Base-by-base conservation (phyloP, 2,797 vertebrate genomes). In the Hydrolagus colliei region DNA sequence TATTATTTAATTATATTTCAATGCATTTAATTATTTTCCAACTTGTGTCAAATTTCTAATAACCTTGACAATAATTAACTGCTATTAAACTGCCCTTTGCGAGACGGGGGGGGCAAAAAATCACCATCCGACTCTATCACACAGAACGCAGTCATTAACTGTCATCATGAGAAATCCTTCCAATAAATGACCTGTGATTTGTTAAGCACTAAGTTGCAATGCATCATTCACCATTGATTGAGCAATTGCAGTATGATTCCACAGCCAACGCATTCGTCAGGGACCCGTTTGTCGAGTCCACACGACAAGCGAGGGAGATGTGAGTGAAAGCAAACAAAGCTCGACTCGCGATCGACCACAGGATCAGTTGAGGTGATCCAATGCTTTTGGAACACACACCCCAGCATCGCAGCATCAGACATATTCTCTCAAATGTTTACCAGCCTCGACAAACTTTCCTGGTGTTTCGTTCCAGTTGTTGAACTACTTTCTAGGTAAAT, bases 11-110 rank as follows among this genome's bases (percentile, higher is more conserved):
- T 61, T 77, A 20, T 77, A 77, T 77, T 77, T 77, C 75, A 77
- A 77, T 61, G 12, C 0, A n/a, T 77, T 52, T 77, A 61, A 77
- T 77, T 77, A 77, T 77, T 77, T 77, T 61, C 52, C 11, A 77
- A 77, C 41, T n/a, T 59, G 52, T 11, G n/a, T 77, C 18, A 77
- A 22, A 20, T 77, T 61, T 11, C 61, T 77, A 61, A 61, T 61
- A 18, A 59, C 18, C 75, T n/a, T 61, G 20, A 52, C 41, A n/a
- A 59, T 77, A 77, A 61, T 77, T 61, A 77, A 59, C 18, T 77
- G 75, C 52, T 61, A 20, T 59, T 61, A 77, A 77, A 77, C 61
- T 77, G 61, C 18, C 6, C 18, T 20, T 61, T 18, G 18, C 6
- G 41, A 52, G 41, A 52, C 41, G 6, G 41, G 27, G 27, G 27